Evolutionary conservation across 2,113 vertebrate species (phyloP), one percentile per base, ranked within the genome.

Genomic region (Tympanuchus pallidicinctus): DNA sequence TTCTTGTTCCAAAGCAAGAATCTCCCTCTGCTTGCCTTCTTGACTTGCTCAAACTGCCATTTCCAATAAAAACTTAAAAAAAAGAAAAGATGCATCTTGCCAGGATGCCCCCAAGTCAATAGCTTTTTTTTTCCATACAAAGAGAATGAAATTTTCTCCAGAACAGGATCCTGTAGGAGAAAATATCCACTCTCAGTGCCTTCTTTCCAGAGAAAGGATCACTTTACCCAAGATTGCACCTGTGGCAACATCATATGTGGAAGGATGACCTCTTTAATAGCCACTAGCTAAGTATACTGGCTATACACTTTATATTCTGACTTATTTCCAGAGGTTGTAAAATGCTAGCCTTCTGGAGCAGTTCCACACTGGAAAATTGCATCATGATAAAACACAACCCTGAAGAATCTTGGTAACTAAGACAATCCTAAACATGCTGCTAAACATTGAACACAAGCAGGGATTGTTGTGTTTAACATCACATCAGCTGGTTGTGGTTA

Each of bases 401-500:
- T 0, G 0, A 95, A 82, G 87, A 96, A 86, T 92, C 94, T 52
- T 92, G 91, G 93, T 96, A 96, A 88, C 92, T 93, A 96, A 92
- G 89, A 96, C 93, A 92, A 88, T 96, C 82, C 88, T 95, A 96
- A 95, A 96, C 93, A 94, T 19, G 89, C 82, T 93, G 85, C 92
- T 95, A 94, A 96, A 94, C 94, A 92, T 0, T 94, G 84, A 92
- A 74, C 24, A 61, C 94, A 93, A 93, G 32, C 87, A 86, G 82
- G 64, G 82, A 25, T 89, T 92, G 64, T 91, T 91, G 85, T 96
- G 76, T 81, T 95, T 95, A 95, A 94, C 92, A 91, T 92, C 87
- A 81, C 47, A 91, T 95, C 92, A 92, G 95, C 86, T 95, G 94
- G 87, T 92, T 96, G 91, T 89, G 93, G 95, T 93, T 96, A 96